phyloP scores from a whole-genome alignment of 2,888 invertebrate species.

The Atrina japonica region DNA sequence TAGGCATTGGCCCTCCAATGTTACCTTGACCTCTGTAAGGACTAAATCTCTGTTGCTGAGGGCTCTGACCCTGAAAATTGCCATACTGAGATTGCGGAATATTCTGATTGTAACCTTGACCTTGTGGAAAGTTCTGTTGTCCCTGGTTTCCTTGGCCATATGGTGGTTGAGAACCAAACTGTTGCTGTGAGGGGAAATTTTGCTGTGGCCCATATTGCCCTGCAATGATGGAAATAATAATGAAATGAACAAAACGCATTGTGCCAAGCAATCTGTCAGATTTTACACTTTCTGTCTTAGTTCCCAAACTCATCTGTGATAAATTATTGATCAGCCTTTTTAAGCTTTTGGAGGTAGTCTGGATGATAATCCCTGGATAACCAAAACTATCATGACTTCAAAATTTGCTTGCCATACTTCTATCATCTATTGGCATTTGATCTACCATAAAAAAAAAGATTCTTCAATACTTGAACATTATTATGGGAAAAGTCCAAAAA shows the following conservation, averaged over 20 bases:
- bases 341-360: no score
- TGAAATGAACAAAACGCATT: neutral
- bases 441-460: no score
- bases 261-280: neutral
- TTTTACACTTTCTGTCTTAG: no score
- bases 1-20: slow-evolving; percentile 47
- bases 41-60: slow-evolving; percentile 46
- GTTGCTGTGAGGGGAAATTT: slow-evolving; percentile 58
- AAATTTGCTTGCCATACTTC: no score
- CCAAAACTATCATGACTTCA: no score
- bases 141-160: slow-evolving; percentile 55
- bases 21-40: slow-evolving; percentile 41
- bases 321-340: no score
- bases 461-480: no score
- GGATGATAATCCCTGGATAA: no score
- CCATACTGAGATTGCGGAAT: slow-evolving; percentile 60
- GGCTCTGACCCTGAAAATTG: slow-evolving; percentile 58
- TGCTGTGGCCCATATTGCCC: slow-evolving; percentile 58
- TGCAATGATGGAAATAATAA: slow-evolving; percentile 26
- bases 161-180: slow-evolving; percentile 60
- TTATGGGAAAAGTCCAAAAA: no score
- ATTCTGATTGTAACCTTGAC: slow-evolving; percentile 61
- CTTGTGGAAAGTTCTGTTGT: slow-evolving; percentile 55
- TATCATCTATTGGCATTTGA: no score
- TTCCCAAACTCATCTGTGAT: no score